Evolutionary conservation across 2,888 invertebrate genomes (phyloP), one percentile per base, ranked within the genome.

Genomic region (Ennomos quercinarius): DNA sequence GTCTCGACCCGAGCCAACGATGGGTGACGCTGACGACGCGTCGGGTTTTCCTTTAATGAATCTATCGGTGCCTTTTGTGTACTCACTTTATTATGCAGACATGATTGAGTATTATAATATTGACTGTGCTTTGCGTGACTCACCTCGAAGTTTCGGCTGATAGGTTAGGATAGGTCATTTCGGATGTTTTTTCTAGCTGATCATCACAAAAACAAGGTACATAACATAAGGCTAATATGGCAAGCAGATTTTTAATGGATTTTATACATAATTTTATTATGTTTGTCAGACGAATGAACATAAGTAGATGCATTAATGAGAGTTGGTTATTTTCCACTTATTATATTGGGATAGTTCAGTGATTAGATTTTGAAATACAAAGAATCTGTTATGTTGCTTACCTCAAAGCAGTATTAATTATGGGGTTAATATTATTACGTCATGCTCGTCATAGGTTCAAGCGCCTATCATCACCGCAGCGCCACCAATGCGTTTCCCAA

Each of bases 1-100:
- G 6, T 27, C 17, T 17, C 27, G 27, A 27, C 0, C 27, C 27
- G 27, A 27, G 27, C 27, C 3, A 27, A 27, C 5, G 27, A 6
- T 5, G 4, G 6, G 27, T 27, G 6, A 27, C 27, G 27, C 27
- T 5, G 27, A 27, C 27, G 27, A 27, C 5, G 27, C 42, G 10
- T 11, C 56, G 53, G 52, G 45, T 62, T 61, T 65, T 57, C 59
- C 57, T 47, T n/a, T 59, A 58, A 58, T 57, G 43, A 57, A 54
- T 58, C 47, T 37, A 60, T 57, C 47, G 41, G 36, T 11, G 47
- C 34, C 38, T 41, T 27, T 27, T 52, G 48, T 48, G 47, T 39
- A 39, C 38, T 34, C 38, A 27, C 40, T 41, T 35, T 46, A 43
- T 48, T 27, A 49, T 49, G 53, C 44, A 49, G 40, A 53, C 49